These are phyloP conservation scores for Laspeyria flexula DNA, from an alignment of 2,888 invertebrate species.

Conservation along the genomic window DNA sequence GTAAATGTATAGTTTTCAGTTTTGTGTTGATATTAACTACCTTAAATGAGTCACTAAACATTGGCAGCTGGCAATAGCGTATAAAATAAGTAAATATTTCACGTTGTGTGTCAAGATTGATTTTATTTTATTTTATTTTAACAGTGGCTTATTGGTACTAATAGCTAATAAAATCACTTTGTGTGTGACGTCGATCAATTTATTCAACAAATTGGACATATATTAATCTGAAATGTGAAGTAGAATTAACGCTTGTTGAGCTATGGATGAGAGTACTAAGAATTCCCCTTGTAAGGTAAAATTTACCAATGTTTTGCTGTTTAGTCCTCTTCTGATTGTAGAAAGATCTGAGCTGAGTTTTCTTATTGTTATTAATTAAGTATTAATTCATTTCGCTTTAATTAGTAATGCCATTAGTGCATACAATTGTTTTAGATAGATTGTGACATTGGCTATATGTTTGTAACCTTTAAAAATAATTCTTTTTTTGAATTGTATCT, in stretches of 20 bases:
- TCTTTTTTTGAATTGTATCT: conserved; percentile 20
- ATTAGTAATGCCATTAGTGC: conserved; percentile 38
- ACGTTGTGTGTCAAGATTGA: conserved; percentile 78
- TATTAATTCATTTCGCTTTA: conserved; percentile 39
- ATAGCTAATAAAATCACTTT: conserved; percentile 78
- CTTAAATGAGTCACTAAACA: conserved; percentile 42
- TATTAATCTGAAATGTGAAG: conserved; percentile 77
- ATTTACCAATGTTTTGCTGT: conserved; percentile 63
- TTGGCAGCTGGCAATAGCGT: conserved; percentile 54
- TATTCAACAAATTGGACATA: conserved; percentile 64
- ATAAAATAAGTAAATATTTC: conserved; percentile 74
- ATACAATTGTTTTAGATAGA: conserved; percentile 36
- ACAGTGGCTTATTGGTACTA: conserved; percentile 81
- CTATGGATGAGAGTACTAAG: conserved; percentile 81
- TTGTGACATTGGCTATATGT: conserved; percentile 29
- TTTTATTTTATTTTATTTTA: conserved; percentile 79
- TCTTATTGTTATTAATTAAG: conserved; percentile 34
- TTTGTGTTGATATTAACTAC: conserved; percentile 25
- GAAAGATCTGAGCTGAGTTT: conserved; percentile 44
- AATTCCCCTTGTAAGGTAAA: conserved; percentile 84
- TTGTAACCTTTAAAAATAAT: conserved; percentile 21
- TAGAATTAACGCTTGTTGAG: conserved; percentile 70
- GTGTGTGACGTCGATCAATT: conserved; percentile 70
- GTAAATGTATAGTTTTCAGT: conserved; percentile 19
- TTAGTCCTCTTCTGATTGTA: conserved; percentile 51